Evolutionary conservation across 2,797 vertebrate species (phyloP).

Genomic region (Gallinago solitaria): DNA sequence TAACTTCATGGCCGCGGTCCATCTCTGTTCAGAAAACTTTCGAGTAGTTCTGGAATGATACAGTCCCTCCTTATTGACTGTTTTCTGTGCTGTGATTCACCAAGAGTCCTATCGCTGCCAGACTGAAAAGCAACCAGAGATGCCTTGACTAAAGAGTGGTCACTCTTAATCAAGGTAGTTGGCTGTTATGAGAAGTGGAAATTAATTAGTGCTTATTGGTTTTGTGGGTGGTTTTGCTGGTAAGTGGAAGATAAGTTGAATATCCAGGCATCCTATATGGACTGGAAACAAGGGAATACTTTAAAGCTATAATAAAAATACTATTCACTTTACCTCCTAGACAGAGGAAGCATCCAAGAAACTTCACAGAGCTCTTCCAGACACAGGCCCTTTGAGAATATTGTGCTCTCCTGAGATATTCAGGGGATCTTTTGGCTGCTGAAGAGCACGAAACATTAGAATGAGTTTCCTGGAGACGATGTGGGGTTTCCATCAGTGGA

Average conservation of each 20-base stretch:
- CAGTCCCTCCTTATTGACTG: background rate
- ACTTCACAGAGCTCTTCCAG: background rate
- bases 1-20: background rate
- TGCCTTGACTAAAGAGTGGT: background rate
- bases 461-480: background rate
- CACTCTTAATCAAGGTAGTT: background rate
- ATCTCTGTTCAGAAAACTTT: background rate
- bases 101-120: fast-evolving
- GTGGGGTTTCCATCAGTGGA: background rate
- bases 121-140: background rate
- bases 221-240: background rate
- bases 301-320: background rate
- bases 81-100: background rate
- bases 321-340: background rate
- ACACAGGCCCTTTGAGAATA: background rate
- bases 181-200: background rate
- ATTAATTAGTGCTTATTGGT: background rate
- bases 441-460: background rate
- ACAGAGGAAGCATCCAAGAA: background rate
- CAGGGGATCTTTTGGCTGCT: background rate
- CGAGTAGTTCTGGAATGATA: background rate
- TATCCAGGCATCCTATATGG: background rate
- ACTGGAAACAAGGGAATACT: background rate
- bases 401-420: background rate
- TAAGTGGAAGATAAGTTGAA: background rate